Evolutionary conservation across 1,140 invertebrate genomes (phyloP).

Genomic region (Spodoptera frugiperda): DNA sequence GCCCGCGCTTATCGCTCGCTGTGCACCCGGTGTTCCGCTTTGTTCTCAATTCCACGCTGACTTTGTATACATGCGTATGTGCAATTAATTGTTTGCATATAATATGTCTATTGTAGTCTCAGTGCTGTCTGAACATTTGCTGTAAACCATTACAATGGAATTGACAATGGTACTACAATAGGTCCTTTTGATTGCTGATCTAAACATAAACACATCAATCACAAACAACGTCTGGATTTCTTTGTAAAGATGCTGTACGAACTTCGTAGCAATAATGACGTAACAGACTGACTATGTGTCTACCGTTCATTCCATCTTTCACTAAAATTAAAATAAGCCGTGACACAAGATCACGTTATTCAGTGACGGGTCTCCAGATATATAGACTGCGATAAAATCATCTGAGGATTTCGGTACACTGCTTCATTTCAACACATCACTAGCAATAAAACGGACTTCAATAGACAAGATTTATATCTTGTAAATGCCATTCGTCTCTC

Average conservation of each 20-base stretch:
- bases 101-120: conserved; percentile 8
- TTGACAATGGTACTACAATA: too few relatives aligned
- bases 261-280: too few relatives aligned
- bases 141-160: not conserved
- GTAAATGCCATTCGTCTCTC: conserved; percentile 19
- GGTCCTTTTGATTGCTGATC: too few relatives aligned
- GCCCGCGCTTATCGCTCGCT: conserved; percentile 58
- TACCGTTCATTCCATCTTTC: too few relatives aligned
- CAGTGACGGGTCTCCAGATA: too few relatives aligned
- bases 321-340: too few relatives aligned
- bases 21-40: conserved; percentile 63
- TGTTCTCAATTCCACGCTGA: conserved; percentile 54
- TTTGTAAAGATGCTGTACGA: too few relatives aligned
- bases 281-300: too few relatives aligned
- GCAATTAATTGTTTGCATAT: conserved; percentile 33
- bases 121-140: not conserved
- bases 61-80: conserved; percentile 11
- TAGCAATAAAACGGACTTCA: not conserved
- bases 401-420: conserved; percentile 1
- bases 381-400: too few relatives aligned
- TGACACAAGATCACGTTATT: too few relatives aligned
- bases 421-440: conserved; percentile 1
- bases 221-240: too few relatives aligned
- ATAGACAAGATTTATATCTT: conserved; percentile 14
- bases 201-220: too few relatives aligned